Conservation (phyloP, 2,797 vertebrate species). For the Vespertilio murinus region DNA sequence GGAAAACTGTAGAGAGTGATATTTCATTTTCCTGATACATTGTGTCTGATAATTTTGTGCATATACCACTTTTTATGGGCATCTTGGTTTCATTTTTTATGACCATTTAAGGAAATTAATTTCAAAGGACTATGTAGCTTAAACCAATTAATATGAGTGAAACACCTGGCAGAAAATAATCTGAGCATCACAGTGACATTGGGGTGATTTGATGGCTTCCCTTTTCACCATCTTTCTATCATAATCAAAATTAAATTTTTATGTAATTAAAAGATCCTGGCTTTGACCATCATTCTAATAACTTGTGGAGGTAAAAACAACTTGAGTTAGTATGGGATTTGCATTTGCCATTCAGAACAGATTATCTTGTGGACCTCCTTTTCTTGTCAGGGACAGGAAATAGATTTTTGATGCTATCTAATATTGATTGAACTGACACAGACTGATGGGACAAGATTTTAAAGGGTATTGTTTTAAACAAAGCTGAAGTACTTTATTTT, state of each 20-base stretch:
- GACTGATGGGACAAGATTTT: constrained; percentile 72
- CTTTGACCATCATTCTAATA: constrained; percentile 68
- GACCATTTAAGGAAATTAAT: background rate
- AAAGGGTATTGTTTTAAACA: constrained; percentile 73
- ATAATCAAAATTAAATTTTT: constrained; percentile 55
- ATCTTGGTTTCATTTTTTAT: constrained; percentile 7
- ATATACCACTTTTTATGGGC: background rate
- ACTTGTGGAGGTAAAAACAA: background rate
- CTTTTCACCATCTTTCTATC: constrained; percentile 49
- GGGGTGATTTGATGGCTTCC: constrained; percentile 10
- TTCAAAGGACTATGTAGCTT: background rate
- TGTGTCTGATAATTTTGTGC: background rate
- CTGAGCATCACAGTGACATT: constrained; percentile 22
- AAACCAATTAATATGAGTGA: background rate
- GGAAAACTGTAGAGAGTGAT: background rate
- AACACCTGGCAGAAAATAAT: constrained; percentile 17
- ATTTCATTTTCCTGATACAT: background rate
- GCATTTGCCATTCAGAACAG: constrained; percentile 75
- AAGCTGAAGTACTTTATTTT: constrained; percentile 63
- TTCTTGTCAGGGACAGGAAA: constrained; percentile 70
- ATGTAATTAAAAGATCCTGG: constrained; percentile 60
- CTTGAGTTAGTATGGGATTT: constrained; percentile 58
- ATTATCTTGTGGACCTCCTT: constrained; percentile 68
- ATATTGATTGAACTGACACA: constrained; percentile 78
- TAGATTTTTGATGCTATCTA: constrained; percentile 81